Conservation (phyloP, 1,140 invertebrate genomes). For the Ceratina calcarata region DNA sequence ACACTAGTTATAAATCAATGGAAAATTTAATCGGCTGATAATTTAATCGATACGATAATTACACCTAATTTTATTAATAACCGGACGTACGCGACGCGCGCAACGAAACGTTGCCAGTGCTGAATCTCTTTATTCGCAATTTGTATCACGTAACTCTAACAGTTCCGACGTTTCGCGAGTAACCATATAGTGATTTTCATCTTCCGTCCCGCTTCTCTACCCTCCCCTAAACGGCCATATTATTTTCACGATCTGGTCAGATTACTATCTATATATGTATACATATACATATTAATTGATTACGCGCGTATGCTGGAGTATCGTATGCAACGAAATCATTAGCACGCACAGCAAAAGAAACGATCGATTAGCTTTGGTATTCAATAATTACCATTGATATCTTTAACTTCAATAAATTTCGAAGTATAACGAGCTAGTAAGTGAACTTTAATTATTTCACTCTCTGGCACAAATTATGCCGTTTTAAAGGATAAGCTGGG, state of each 20-base stretch:
- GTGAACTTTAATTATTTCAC: background rate
- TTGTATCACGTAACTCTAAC: background rate
- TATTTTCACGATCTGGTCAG: too few relatives aligned
- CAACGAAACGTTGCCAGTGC: too few relatives aligned
- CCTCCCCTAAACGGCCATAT: too few relatives aligned
- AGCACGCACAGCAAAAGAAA: too few relatives aligned
- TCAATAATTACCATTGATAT: too few relatives aligned
- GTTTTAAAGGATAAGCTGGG: background rate
- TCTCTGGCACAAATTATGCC: too few relatives aligned
- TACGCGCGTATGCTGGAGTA: too few relatives aligned
- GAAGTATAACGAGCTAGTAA: background rate
- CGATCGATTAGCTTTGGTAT: too few relatives aligned
- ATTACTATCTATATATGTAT: too few relatives aligned
- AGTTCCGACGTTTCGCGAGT: background rate
- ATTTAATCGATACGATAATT: constrained; percentile 47
- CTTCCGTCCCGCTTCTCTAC: background rate
- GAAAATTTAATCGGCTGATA: constrained; percentile 37
- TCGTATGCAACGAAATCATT: too few relatives aligned
- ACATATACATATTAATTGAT: too few relatives aligned
- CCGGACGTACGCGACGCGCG: background rate
- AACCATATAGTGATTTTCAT: background rate
- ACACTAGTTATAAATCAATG: constrained; percentile 31
- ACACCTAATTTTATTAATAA: constrained; percentile 43
- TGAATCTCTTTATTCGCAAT: background rate
- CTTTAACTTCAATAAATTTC: background rate